Conservation (phyloP, 2,888 invertebrate genomes). For the Nomada fucata region DNA sequence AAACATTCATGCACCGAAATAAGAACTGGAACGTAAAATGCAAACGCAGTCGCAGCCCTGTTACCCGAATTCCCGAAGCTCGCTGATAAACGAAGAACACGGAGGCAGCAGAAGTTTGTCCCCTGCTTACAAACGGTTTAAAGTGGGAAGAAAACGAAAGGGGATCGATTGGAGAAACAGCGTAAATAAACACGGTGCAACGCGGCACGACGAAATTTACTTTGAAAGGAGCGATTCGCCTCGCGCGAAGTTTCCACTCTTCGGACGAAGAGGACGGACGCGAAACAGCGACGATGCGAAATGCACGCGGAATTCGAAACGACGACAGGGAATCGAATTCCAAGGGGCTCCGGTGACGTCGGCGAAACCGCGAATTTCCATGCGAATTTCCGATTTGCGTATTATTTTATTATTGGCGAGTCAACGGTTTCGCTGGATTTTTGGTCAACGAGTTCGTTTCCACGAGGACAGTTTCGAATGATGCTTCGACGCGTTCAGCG, state of each 20-base stretch:
- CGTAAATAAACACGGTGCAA: neutral
- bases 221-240: neutral
- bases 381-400: neutral
- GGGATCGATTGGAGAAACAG: neutral
- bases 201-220: neutral
- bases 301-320: constrained; percentile 9
- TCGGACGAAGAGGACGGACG: neutral
- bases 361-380: neutral
- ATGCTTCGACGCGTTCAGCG: neutral
- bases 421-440: neutral
- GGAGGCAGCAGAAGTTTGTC: neutral
- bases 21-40: neutral
- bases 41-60: neutral
- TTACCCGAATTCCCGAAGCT: constrained; percentile 3
- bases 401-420: too few relatives aligned
- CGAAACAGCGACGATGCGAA: constrained; percentile 1
- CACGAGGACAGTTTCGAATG: neutral
- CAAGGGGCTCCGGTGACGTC: neutral
- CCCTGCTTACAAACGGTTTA: neutral
- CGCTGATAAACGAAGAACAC: neutral
- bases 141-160: neutral
- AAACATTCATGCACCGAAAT: neutral
- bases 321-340: neutral
- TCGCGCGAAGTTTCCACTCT: neutral
- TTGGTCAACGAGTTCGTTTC: constrained; percentile 1